Evolutionary conservation across 2,113 vertebrate genomes (phyloP).

Genomic region (Theristicus caerulescens): DNA sequence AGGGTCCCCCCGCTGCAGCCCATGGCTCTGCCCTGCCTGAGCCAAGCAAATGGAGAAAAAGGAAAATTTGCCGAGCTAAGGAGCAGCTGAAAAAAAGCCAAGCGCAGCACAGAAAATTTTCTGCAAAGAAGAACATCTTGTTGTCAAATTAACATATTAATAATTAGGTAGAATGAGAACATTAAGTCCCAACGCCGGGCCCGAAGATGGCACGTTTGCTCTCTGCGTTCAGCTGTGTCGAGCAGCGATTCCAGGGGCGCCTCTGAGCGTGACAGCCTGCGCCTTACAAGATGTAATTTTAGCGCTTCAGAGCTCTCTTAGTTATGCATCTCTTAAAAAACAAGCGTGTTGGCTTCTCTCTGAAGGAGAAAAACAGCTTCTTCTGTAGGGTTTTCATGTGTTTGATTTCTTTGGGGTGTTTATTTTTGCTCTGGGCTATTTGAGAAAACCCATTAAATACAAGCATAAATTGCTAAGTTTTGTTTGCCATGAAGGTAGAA

Average conservation of each 20-base stretch:
- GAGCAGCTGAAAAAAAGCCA: background rate
- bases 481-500: background rate
- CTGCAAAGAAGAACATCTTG: background rate
- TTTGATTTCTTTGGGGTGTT: background rate
- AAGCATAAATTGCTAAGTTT: background rate
- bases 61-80: fast-evolving
- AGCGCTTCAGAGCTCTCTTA: background rate
- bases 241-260: background rate
- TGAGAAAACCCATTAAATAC: background rate
- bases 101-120: fast-evolving
- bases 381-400: background rate
- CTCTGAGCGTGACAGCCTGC: background rate
- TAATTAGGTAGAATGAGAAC: constrained; percentile 25
- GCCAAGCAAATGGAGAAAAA: fast-evolving
- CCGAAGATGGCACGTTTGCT: background rate
- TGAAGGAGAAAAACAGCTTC: background rate
- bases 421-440: background rate
- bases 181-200: background rate
- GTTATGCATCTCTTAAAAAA: background rate
- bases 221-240: background rate
- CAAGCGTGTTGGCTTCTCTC: background rate
- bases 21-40: background rate
- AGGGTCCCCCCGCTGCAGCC: background rate
- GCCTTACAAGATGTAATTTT: constrained; percentile 9
- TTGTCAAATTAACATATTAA: constrained; percentile 54